Evolutionary conservation across 2,113 vertebrate species (phyloP).

Genomic region (Lophius piscatorius): DNA sequence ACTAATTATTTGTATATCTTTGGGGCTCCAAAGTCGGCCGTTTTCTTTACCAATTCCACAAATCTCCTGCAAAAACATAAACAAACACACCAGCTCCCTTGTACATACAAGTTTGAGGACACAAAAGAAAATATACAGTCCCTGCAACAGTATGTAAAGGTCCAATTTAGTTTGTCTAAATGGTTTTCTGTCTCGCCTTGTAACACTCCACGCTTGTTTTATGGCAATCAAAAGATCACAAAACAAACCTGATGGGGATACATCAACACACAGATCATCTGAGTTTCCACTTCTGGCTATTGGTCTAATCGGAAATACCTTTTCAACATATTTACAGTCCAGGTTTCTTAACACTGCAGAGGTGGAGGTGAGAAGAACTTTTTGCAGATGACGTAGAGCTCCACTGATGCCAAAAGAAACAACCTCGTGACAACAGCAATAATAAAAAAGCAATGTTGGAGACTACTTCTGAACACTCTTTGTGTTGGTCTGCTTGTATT

Average conservation of each 20-base stretch:
- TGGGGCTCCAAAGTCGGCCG: slow-evolving; percentile 17
- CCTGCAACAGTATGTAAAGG: slow-evolving; percentile 50
- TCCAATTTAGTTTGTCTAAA: slow-evolving; percentile 81
- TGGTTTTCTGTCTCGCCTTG: slow-evolving; percentile 76
- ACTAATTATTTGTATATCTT: slow-evolving; percentile 20
- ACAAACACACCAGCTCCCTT: slow-evolving; percentile 66
- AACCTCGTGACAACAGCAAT: slow-evolving; percentile 48
- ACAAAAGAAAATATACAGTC: slow-evolving; percentile 67
- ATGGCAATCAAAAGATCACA: slow-evolving; percentile 56
- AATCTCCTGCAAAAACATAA: slow-evolving; percentile 64
- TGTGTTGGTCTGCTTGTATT: slow-evolving; percentile 15
- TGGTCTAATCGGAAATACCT: slow-evolving; percentile 44
- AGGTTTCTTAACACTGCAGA: slow-evolving; percentile 13
- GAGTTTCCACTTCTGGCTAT: slow-evolving; percentile 60
- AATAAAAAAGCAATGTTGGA: slow-evolving; percentile 18
- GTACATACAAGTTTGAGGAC: slow-evolving; percentile 52
- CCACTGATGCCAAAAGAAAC: slow-evolving; percentile 43
- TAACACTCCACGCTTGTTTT: slow-evolving; percentile 69
- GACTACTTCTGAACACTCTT: neutral
- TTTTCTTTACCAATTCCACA: slow-evolving; percentile 48
- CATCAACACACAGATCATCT: slow-evolving; percentile 50
- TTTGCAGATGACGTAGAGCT: slow-evolving; percentile 27
- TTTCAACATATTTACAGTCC: slow-evolving; percentile 31
- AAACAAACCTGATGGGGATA: slow-evolving; percentile 66
- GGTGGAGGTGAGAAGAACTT: slow-evolving; percentile 43